Percentiles rank a stretch among this genome's conserved stretches.
Evolutionary conservation across 2,797 vertebrate species (phyloP).

Genomic region (Poecilia picta): DNA sequence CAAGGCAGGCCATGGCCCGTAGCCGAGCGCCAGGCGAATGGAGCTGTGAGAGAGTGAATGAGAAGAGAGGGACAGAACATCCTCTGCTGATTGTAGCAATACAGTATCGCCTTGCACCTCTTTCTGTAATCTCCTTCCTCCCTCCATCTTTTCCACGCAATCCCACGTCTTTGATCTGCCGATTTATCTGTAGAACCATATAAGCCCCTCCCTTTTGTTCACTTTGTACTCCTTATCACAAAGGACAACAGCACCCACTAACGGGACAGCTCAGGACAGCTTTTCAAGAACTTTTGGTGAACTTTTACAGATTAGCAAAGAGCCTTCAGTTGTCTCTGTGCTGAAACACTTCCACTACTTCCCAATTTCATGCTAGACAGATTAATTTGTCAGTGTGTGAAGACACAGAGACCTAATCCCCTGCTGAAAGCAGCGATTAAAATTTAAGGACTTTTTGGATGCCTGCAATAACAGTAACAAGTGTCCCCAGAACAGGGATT

Average conservation of each 20-base stretch:
- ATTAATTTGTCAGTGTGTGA: constrained; percentile 44
- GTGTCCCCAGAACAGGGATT: constrained; percentile 22
- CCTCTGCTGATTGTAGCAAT: constrained; percentile 60
- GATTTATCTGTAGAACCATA: neutral
- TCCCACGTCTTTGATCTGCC: neutral
- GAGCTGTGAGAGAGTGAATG: constrained; percentile 23
- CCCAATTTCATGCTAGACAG: constrained; percentile 32
- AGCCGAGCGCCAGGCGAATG: constrained; percentile 34
- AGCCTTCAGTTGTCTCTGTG: constrained; percentile 27
- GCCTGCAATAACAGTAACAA: constrained; percentile 17
- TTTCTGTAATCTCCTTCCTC: constrained; percentile 17
- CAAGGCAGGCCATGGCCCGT: constrained; percentile 42
- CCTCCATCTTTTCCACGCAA: constrained; percentile 12
- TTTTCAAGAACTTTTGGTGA: constrained; percentile 25
- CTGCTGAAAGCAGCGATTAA: constrained; percentile 24
- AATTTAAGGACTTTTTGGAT: constrained; percentile 26
- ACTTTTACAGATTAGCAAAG: constrained; percentile 46
- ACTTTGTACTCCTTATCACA: constrained; percentile 12
- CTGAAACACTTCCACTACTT: constrained; percentile 25
- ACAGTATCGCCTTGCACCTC: constrained; percentile 31
- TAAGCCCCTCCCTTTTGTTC: constrained; percentile 7
- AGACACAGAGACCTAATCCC: constrained; percentile 40
- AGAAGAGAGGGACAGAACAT: constrained; percentile 16
- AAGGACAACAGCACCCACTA: neutral
- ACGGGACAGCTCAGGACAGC: neutral